Percentiles rank a stretch among this genome's conserved stretches.
These are phyloP conservation scores for Agelas oroides DNA, from an alignment of 37 sponge, comb jelly and placozoan genomes.

Conservation along the genomic window DNA sequence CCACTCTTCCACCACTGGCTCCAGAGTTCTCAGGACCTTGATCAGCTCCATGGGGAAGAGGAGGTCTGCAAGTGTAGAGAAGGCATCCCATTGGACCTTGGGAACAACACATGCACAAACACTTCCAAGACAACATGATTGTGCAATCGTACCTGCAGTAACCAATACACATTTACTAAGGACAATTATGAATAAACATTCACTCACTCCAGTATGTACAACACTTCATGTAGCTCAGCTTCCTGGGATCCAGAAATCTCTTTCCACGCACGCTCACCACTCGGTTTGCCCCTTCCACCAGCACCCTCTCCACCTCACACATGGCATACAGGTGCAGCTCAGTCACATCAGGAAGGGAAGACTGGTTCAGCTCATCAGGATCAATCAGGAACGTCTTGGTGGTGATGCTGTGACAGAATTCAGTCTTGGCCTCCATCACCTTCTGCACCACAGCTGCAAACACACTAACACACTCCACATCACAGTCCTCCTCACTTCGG, in stretches of 20 bases:
- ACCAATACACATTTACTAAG: no score
- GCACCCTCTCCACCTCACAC: slow-evolving; percentile 13
- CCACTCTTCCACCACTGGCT: background rate
- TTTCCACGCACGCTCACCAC: background rate
- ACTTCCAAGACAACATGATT: no score
- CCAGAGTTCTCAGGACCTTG: background rate
- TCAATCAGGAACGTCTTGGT: slow-evolving; percentile 17
- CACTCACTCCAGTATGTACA: background rate
- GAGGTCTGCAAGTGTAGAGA: background rate
- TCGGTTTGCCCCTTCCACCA: background rate
- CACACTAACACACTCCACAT: slow-evolving; percentile 24
- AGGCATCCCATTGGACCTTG: no score
- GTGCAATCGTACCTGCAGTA: no score
- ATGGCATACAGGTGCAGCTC: slow-evolving; percentile 1
- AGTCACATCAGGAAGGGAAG: background rate
- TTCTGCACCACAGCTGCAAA: slow-evolving; percentile 14
- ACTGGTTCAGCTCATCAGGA: background rate
- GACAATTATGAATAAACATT: no score
- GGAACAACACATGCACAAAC: no score
- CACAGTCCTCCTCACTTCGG: slow-evolving; percentile 5
- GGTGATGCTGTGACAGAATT: slow-evolving; percentile 7
- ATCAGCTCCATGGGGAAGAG: background rate
- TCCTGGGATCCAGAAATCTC: background rate
- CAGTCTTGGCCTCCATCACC: slow-evolving; percentile 19
- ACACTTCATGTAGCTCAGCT: background rate